Evolutionary conservation across 1,140 invertebrate genomes (phyloP).

Genomic region (Acromyrmex charruanus): DNA sequence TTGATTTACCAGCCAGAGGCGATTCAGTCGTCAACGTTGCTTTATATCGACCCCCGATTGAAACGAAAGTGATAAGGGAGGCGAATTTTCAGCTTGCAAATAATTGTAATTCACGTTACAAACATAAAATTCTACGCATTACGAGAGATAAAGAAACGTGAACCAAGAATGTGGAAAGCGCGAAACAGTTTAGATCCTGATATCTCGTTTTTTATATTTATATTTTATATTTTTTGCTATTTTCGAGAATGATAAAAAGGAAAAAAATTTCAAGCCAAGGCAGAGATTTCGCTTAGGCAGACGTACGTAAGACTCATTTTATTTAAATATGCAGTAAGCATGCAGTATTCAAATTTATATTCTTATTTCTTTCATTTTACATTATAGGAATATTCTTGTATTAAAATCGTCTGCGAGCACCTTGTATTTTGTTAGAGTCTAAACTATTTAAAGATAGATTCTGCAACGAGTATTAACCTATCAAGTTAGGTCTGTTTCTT

Average conservation of each 20-base stretch:
- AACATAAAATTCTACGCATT: neutral
- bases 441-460: slow-evolving; percentile 17
- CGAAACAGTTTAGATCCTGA: neutral
- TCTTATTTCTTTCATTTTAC: neutral
- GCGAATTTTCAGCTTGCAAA: neutral
- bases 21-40: slow-evolving; percentile 15
- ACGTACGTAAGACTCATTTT: neutral
- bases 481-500: neutral
- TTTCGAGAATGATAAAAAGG: neutral
- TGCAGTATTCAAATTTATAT: neutral
- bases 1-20: slow-evolving; percentile 4
- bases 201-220: slow-evolving; percentile 1
- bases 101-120: neutral
- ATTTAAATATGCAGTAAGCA: neutral
- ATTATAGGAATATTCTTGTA: neutral
- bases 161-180: neutral
- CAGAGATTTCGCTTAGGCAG: neutral
- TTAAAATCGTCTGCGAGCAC: neutral
- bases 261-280: neutral
- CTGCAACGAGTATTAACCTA: neutral
- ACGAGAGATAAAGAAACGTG: neutral
- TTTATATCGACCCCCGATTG: slow-evolving; percentile 26
- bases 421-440: slow-evolving; percentile 5
- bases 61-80: neutral
- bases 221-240: neutral